Base-by-base conservation (phyloP, 37 sponge, comb jelly and placozoan species). In the Geodia barretti region DNA sequence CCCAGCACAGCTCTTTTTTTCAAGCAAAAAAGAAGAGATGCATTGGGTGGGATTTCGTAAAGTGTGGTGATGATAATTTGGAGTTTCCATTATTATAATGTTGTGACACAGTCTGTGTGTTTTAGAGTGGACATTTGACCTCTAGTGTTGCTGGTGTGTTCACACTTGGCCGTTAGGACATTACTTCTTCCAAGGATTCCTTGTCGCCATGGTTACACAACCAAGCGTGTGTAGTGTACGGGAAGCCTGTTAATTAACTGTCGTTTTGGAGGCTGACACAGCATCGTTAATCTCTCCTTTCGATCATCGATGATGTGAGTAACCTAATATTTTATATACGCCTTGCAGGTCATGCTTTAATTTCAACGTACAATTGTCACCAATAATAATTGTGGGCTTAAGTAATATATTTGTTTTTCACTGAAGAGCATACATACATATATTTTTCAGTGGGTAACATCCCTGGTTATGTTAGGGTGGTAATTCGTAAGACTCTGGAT, bases 121-220 rank as follows among this genome's bases (percentile, higher is more conserved):
- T n/a, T n/a, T n/a, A n/a, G n/a, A n/a, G n/a, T n/a, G n/a, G 4
- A 62, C 8, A 28, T 64, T 31, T 61, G 64, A 35, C 66, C 26
- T 54, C n/a, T 39, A 86, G 86, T 41, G 40, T 86, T 79, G 74
- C 65, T n/a, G n/a, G n/a, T 29, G 38, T 86, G 80, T 86, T 68
- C 36, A 35, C 85, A 0, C 59, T 85, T 32, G 71, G 69, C 3
- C n/a, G n/a, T n/a, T 81, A 67, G 17, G 90, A 90, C 64, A 77
- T 86, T 31, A 79, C 79, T 43, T 17, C 70, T 39, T 29, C 24
- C 1, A 60, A 31, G 23, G 63, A 73, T 34, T 5, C 72, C 26
- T 29, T 76, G 68, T 11, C 23, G 11, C 65, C 70, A 1, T 80
- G 60, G 73, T 32, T 78, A 0, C 24, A 11, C 38, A 79, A 86